Evolutionary conservation across 92 coral and sea anemone genomes (phyloP).

Genomic region (Porites rus): DNA sequence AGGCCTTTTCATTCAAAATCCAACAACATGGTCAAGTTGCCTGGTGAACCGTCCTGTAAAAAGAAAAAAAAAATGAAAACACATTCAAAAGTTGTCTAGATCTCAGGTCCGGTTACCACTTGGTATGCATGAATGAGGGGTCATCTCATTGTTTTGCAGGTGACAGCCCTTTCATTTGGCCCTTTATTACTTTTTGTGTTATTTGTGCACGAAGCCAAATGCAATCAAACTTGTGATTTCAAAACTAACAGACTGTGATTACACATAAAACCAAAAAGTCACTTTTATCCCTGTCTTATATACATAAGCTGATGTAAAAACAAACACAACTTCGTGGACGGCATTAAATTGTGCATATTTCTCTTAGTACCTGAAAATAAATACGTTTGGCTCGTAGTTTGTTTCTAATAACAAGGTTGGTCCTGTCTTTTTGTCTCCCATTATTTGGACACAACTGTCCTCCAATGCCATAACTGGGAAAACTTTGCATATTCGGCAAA

Average conservation of each 20-base stretch:
- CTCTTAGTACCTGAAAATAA: neutral
- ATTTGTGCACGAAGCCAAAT: slow-evolving; percentile 2
- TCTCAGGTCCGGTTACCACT: too few species aligned
- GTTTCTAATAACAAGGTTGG: too few species aligned
- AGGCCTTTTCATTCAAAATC: neutral
- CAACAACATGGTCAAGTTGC: too few species aligned
- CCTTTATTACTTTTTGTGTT: neutral
- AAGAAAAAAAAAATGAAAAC: too few species aligned
- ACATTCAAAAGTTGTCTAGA: too few species aligned
- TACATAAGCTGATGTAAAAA: neutral
- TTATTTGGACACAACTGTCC: too few species aligned
- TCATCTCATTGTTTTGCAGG: neutral
- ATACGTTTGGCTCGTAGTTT: too few species aligned
- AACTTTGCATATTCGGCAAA: too few species aligned
- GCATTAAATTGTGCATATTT: neutral
- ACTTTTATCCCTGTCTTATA: neutral
- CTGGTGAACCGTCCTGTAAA: too few species aligned
- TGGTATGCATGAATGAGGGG: neutral
- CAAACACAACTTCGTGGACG: neutral
- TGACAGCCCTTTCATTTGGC: neutral
- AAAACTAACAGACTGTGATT: neutral
- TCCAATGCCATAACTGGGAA: too few species aligned
- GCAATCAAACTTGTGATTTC: neutral
- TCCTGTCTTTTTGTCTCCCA: neutral
- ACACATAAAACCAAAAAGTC: neutral